Percentiles rank a stretch among this genome's conserved stretches.
These are phyloP conservation scores for Drosophila emarginata DNA, from an alignment of 2,888 invertebrate genomes.

Conservation along the genomic window DNA sequence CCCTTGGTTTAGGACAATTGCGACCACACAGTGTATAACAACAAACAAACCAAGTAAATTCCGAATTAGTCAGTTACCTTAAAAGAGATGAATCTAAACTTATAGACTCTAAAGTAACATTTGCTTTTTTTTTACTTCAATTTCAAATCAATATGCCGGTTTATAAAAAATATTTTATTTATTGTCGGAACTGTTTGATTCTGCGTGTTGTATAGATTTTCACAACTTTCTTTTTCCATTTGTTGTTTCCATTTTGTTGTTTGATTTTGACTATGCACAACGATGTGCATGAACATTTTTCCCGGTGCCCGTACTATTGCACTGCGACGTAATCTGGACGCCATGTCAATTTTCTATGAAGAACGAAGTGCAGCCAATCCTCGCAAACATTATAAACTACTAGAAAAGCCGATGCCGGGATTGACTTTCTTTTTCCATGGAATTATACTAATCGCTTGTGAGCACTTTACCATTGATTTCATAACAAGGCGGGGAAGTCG, in stretches of 20 bases:
- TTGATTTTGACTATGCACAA: slow-evolving; percentile 11
- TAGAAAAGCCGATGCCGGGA: slow-evolving; percentile 46
- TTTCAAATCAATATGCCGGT: neutral
- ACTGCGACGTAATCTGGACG: slow-evolving; percentile 48
- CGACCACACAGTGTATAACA: no score
- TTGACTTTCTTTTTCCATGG: slow-evolving; percentile 58
- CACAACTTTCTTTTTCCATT: neutral
- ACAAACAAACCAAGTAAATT: no score
- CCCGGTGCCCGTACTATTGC: slow-evolving; percentile 46
- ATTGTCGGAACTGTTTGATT: neutral
- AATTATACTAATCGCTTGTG: slow-evolving; percentile 49
- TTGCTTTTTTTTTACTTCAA: neutral
- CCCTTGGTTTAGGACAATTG: no score
- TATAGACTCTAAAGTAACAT: no score
- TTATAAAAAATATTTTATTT: neutral
- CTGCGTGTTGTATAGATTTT: neutral
- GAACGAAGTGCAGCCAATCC: slow-evolving; percentile 38
- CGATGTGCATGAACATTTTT: slow-evolving; percentile 47
- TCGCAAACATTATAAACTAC: slow-evolving; percentile 35
- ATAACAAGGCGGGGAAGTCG: neutral
- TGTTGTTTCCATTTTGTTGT: neutral
- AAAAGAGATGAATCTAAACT: no score
- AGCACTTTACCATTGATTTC: slow-evolving; percentile 61
- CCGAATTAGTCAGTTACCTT: no score
- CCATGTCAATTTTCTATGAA: slow-evolving; percentile 58